Base-by-base conservation (phyloP, 2,113 vertebrate genomes). In the Cebus imitator region DNA sequence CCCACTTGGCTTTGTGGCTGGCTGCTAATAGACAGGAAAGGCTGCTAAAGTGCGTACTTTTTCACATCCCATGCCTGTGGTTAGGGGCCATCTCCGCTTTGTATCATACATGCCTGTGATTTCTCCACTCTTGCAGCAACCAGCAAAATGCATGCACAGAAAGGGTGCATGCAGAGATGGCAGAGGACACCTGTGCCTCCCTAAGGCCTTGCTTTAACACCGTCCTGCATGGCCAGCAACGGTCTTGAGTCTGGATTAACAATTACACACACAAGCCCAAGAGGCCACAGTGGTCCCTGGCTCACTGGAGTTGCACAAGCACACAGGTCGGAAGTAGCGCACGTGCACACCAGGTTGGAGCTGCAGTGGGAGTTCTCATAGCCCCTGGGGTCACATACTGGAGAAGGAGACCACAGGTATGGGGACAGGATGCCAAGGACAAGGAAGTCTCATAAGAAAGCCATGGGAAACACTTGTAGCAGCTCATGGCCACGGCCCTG, bases 291-390 rank as follows among this genome's bases (percentile, higher is more conserved):
- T 25, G 70, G 64, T 27, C 43, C 23, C 20, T n/a, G 6, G 55
- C 45, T 48, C 55, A 9, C 8, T 10, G 17, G 23, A 64, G 27
- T 37, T 48, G 68, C 3, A 45, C 1, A 8, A 4, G 30, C 37
- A 12, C 6, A 6, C 20, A 5, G 58, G 32, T 13, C 0, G 6
- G 21, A 35, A 16, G 66, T 16, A 66, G 48, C 3, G 30, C 6
- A 0, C 9, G 4, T 55, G 76, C 16, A 7, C 55, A n/a, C 45
- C 0, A 3, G 5, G 8, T 16, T 8, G 14, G 6, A 1, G 4
- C 76, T 75, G 9, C 12, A 0, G 13, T 20, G 32, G 37, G 30
- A 17, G 7, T 9, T 45, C 50, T 20, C 73, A 3, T 4, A 2
- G 18, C 2, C 57, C 30, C 40, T 6, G 16, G 18, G 13, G 16